Evolutionary conservation across 2,888 invertebrate species (phyloP).

Genomic region (Chrysomela aeneicollis): DNA sequence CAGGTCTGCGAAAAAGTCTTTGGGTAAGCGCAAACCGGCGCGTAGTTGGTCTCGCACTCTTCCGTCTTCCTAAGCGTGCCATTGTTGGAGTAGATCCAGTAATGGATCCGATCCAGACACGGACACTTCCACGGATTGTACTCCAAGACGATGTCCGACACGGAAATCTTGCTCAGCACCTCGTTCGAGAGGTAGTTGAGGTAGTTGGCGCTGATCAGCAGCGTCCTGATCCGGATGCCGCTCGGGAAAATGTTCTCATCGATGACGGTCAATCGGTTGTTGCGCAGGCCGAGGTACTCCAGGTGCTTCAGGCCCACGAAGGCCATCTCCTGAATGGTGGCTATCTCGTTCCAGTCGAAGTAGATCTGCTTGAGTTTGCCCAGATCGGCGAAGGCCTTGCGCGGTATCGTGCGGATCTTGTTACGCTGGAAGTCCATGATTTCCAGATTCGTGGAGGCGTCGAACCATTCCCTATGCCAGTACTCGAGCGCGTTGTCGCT

Average conservation of each 20-base stretch:
- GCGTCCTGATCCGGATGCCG: constrained; percentile 33
- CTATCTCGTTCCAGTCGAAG: constrained; percentile 47
- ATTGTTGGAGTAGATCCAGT: constrained; percentile 41
- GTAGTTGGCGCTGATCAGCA: constrained; percentile 45
- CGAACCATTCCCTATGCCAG: constrained; percentile 47
- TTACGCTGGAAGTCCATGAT: constrained; percentile 44
- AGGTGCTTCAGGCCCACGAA: constrained; percentile 42
- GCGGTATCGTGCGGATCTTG: constrained; percentile 39
- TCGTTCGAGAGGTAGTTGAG: constrained; percentile 45
- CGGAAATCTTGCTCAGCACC: constrained; percentile 40
- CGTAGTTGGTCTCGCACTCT: constrained; percentile 30
- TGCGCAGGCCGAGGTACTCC: constrained; percentile 43
- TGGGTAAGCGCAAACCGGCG: constrained; percentile 37
- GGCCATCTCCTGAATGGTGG: constrained; percentile 39
- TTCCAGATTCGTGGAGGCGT: constrained; percentile 39
- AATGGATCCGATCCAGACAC: constrained; percentile 42
- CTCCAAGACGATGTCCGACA: constrained; percentile 40
- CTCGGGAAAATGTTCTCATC: constrained; percentile 42
- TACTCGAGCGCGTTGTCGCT: constrained; percentile 38
- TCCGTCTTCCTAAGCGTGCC: constrained; percentile 30
- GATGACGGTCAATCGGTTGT: constrained; percentile 43
- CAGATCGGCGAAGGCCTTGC: constrained; percentile 39
- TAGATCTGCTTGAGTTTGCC: constrained; percentile 37
- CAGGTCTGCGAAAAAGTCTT: constrained; percentile 29
- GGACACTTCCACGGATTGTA: constrained; percentile 51